These are phyloP conservation scores for Muschampia plurimacula DNA, from an alignment of 2,888 invertebrate genomes.

Conservation along the genomic window DNA sequence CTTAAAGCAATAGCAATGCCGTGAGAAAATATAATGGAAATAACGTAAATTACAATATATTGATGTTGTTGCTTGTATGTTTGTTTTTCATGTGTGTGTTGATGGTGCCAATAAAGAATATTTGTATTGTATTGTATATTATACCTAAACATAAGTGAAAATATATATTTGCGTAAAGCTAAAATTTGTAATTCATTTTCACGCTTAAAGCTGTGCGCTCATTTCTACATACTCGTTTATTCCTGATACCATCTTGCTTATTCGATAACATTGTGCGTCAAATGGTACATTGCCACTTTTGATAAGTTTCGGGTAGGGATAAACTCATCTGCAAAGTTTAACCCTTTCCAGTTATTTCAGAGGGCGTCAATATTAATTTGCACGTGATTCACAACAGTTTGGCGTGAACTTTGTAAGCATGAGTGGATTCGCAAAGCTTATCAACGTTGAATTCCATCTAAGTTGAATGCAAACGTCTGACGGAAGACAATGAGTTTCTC, in stretches of 20 bases:
- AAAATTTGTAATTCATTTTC: no score
- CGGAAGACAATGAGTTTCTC: conserved; percentile 70
- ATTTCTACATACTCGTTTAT: not conserved
- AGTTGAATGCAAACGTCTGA: conserved; percentile 56
- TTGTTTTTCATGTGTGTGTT: no score
- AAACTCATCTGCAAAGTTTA: conserved; percentile 34
- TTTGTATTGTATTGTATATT: no score
- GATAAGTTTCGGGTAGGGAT: conserved; percentile 35
- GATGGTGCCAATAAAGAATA: no score
- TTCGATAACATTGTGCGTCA: conserved; percentile 30
- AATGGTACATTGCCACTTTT: conserved; percentile 31
- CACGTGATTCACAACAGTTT: conserved; percentile 65
- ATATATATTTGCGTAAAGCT: no score
- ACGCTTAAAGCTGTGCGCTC: no score
- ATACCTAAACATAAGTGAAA: no score
- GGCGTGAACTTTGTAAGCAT: conserved; percentile 63
- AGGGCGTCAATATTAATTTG: conserved; percentile 48
- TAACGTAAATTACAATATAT: no score
- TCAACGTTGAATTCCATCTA: conserved; percentile 60
- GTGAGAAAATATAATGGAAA: no score
- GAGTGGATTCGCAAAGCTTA: conserved; percentile 68
- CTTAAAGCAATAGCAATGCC: no score
- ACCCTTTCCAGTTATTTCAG: conserved; percentile 39
- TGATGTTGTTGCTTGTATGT: no score
- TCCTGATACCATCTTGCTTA: conserved; percentile 18